Base-by-base conservation (phyloP, 2,113 vertebrate species). In the Sminthopsis crassicaudata region DNA sequence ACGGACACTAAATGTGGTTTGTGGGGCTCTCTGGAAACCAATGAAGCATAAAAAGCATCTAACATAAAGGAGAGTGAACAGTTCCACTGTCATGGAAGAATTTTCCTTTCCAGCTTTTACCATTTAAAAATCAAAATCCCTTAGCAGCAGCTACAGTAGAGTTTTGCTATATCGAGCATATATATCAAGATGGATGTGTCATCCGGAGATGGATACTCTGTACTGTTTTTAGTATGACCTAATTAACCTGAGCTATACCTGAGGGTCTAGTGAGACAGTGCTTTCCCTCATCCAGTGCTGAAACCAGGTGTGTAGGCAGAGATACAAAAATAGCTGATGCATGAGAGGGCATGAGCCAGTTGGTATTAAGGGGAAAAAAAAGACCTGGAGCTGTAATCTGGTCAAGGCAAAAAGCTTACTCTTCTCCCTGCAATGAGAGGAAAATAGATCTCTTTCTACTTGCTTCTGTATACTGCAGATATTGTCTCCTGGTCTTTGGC, bases 101-200 rank as follows among this genome's bases (percentile, higher is more conserved):
- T 93, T 53, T 96, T 92, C 46, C 50, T 30, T 95, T 55, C 89
- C 24, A 24, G 55, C 42, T 89, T 36, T 48, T n/a, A 84, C 67
- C 67, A 42, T 84, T 84, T 84, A 42, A n/a, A 84, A 5, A 84
- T 84, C n/a, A 84, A n/a, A 84, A 42, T 2, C 36, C n/a, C 22
- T 19, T 84, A 23, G 67, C 16, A 22, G 19, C n/a, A 42, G n/a
- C 67, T 22, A 84, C 5, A 84, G 4, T 84, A n/a, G n/a, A 84
- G 36, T 84, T 42, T 84, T 84, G 67, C 67, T 84, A 8, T 42
- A 84, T 22, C 3, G 8, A 10, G 36, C 36, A 76, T n/a, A 36
- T 36, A 36, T 67, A n/a, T 67, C 3, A 0, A 84, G 11, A 23
- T 84, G 67, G 7, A 2, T 42, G 7, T n/a, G 16, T n/a, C 36